Conservation (phyloP, 2,113 vertebrate species). For the Alaudala cheleensis region DNA sequence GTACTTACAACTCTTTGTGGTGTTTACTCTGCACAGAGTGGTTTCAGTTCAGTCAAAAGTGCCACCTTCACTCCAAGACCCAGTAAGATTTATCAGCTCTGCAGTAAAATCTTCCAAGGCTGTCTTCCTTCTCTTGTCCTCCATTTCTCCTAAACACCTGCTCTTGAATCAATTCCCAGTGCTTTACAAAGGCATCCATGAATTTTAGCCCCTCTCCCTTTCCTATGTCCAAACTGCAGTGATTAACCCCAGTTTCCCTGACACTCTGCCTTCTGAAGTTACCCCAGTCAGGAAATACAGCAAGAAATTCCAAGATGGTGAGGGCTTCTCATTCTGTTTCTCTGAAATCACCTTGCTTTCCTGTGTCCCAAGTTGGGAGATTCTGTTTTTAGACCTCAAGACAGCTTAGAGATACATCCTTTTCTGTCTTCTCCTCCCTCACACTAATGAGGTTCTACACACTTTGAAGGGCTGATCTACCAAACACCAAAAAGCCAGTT, state of each 20-base stretch:
- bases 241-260: neutral
- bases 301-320: neutral
- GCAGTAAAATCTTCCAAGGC: neutral
- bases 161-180: neutral
- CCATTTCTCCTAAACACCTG: neutral
- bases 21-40: neutral
- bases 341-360: neutral
- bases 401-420: neutral
- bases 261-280: neutral
- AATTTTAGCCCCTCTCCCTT: neutral
- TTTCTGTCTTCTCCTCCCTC: neutral
- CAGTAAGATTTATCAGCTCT: neutral
- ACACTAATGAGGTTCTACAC: neutral
- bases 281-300: rapidly evolving
- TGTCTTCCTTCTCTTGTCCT: neutral
- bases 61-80: neutral
- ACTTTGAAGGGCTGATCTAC: neutral
- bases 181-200: neutral
- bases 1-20: neutral
- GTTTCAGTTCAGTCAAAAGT: neutral
- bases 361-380: neutral
- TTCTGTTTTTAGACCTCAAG: neutral
- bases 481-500: neutral
- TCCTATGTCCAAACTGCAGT: neutral
- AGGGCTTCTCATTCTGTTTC: neutral